phyloP scores from a whole-genome alignment of 2,888 invertebrate species.

The Hemicrepidius hirtus region DNA sequence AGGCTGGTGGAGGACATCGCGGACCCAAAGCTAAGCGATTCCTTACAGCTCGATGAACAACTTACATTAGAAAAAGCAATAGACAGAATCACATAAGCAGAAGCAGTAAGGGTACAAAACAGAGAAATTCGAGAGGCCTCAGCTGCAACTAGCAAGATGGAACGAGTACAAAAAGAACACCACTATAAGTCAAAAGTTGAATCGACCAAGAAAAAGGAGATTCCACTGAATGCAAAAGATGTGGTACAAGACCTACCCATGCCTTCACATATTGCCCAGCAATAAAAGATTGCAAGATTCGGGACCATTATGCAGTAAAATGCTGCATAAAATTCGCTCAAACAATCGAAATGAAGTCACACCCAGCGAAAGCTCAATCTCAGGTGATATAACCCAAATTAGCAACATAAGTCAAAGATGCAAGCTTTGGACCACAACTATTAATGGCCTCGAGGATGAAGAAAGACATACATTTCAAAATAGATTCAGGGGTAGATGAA shows the following conservation, averaged over 20 bases:
- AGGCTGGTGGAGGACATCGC: constrained; percentile 58
- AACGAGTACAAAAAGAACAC: not conserved
- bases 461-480: not conserved
- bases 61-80: constrained; percentile 54
- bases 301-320: not conserved
- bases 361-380: not conserved
- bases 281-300: not conserved
- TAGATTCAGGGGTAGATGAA: no score
- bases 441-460: not conserved
- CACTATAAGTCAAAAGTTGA: not conserved
- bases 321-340: not conserved
- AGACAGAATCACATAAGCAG: constrained; percentile 10
- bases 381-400: not conserved
- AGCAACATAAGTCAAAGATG: not conserved
- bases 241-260: not conserved
- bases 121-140: not conserved
- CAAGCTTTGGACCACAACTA: not conserved
- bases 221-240: not conserved
- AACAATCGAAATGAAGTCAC: not conserved
- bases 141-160: not conserved
- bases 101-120: not conserved
- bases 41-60: constrained; percentile 53
- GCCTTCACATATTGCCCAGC: not conserved
- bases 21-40: constrained; percentile 54
- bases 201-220: not conserved